Conservation (phyloP, 35 echinoderm and acorn worm species). For the Heliocidaris tuberculata region DNA sequence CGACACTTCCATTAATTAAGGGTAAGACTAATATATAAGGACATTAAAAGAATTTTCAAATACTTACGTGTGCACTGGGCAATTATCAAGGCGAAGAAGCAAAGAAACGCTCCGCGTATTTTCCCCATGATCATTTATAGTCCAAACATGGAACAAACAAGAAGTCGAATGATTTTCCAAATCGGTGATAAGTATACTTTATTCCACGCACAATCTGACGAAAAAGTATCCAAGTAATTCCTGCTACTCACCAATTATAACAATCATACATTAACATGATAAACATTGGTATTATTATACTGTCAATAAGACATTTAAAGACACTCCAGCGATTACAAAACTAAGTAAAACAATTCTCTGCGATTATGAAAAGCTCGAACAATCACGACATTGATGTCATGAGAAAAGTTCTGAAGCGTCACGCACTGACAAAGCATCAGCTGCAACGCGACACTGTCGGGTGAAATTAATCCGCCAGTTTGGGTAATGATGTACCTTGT, state of each 20-base stretch:
- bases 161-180: neutral
- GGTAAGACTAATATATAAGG: no score
- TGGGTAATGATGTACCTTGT: neutral
- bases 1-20: no score
- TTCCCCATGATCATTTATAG: neutral
- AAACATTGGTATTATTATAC: neutral
- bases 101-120: neutral
- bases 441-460: neutral
- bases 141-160: neutral
- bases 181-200: no score
- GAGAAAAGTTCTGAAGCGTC: neutral
- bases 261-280: neutral
- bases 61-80: neutral
- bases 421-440: neutral
- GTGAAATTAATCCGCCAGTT: neutral
- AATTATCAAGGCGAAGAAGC: neutral
- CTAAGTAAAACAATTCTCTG: neutral
- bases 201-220: no score
- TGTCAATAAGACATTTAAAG: neutral
- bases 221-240: neutral
- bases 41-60: neutral
- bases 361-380: neutral
- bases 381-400: neutral
- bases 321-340: neutral
- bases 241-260: neutral